Base-by-base conservation (phyloP, 2,888 invertebrate genomes). In the Acronicta alni region DNA sequence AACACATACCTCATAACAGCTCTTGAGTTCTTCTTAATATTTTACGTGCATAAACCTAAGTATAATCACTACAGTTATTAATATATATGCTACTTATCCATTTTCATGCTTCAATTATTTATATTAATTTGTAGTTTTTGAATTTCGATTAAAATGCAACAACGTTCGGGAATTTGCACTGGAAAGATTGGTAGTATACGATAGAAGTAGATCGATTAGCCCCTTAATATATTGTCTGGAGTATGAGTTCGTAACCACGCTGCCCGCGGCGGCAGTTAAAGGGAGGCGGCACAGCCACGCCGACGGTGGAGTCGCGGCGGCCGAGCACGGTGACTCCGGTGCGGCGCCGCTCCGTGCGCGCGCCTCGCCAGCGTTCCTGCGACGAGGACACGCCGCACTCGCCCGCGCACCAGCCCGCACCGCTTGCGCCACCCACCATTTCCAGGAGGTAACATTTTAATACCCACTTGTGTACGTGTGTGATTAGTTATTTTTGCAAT, bases 351-450 rank as follows among this genome's bases (percentile, higher is more conserved):
- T 87, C 95, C 86, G 79, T 96, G 94, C 84, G 95, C 95, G 87
- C 95, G 95, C 88, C 90, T 92, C 87, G 97, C 14, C 98, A 98
- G 84, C 97, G 97, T 85, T 97, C 97, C 82, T 97, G 97, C 86
- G 98, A 98, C 81, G 98, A 98, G 75, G 98, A 98, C 82, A 77
- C 89, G 80, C 80, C 75, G 46, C 80, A 60, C 45, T 77, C 78
- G 75, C 76, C 68, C 69, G 81, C 78, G 37, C 89, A 84, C 18
- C 95, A 96, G 54, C 87, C 95, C 0, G 96, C 96, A 6, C 92
- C 97, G 9, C 96, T 95, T 18, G 95, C 97, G 48, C 97, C 97
- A 14, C 95, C 96, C 3, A 95, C 96, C 18, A 96, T 98, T 92
- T 97, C 97, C 0, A 95, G 98, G 82, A 95, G 96, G 96, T 75